Conservation (phyloP, 2,888 invertebrate species). For the Lucinisca nassula region DNA sequence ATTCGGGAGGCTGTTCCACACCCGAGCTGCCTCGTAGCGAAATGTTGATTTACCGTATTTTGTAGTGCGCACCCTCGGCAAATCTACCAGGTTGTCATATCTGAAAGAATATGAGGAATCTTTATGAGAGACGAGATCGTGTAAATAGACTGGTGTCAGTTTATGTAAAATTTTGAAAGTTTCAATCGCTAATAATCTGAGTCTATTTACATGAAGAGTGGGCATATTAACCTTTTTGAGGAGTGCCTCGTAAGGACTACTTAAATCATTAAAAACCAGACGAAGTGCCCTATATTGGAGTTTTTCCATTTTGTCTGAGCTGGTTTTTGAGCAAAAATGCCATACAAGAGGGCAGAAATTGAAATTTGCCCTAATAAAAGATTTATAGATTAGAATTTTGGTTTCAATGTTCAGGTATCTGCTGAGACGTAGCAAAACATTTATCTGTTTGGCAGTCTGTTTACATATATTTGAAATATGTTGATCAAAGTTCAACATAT, state of each 20-base stretch:
- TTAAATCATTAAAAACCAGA: too few species aligned
- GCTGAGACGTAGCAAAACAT: not conserved
- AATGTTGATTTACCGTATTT: not conserved
- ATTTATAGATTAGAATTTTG: too few species aligned
- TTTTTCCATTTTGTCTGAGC: too few species aligned
- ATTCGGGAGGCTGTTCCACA: not conserved
- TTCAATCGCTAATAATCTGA: too few species aligned
- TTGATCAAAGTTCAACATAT: not conserved
- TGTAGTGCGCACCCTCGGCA: not conserved
- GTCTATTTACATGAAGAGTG: not conserved
- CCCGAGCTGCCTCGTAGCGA: not conserved
- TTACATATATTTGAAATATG: not conserved
- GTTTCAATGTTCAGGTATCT: not conserved
- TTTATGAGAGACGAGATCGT: not conserved
- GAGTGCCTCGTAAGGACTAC: too few species aligned
- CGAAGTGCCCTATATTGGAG: too few species aligned
- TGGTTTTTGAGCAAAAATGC: too few species aligned
- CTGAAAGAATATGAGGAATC: not conserved
- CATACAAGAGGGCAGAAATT: not conserved
- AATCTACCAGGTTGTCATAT: not conserved
- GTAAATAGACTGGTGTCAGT: not conserved
- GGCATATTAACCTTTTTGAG: too few species aligned
- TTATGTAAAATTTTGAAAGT: too few species aligned
- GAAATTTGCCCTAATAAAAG: not conserved
- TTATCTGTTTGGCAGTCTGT: not conserved